Evolutionary conservation across 1,140 invertebrate species (phyloP).

Genomic region (Aphelenchoides besseyi): DNA sequence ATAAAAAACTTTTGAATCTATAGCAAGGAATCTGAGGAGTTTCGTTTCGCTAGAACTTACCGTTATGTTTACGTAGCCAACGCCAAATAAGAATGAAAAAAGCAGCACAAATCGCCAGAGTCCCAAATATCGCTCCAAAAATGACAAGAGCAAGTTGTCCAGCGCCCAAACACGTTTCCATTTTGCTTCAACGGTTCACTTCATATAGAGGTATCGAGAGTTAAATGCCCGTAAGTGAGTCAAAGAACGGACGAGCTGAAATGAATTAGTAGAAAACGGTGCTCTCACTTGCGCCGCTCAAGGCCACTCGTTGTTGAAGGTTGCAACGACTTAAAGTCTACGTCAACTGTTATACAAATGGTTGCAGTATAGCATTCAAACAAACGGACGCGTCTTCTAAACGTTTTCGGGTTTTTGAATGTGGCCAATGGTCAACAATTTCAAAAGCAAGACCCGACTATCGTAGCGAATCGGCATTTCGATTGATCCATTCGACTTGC

Average conservation of each 20-base stretch:
- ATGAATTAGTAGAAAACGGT: neutral
- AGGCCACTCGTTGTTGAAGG: neutral
- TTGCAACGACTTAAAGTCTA: too few relatives aligned
- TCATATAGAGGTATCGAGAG: neutral
- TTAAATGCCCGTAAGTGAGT: neutral
- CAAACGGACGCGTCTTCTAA: neutral
- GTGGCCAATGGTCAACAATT: too few relatives aligned
- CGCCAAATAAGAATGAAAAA: slow-evolving; percentile 1
- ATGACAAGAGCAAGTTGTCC: neutral
- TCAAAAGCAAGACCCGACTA: too few relatives aligned
- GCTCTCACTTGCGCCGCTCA: too few relatives aligned
- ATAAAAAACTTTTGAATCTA: slow-evolving; percentile 6
- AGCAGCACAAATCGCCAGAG: neutral
- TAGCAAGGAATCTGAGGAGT: neutral
- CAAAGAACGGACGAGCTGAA: neutral
- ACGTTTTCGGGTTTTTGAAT: too few relatives aligned
- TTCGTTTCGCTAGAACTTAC: neutral
- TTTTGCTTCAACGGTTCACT: neutral
- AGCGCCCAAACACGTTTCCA: neutral
- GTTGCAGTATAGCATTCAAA: neutral
- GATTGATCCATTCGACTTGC: too few relatives aligned
- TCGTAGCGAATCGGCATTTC: too few relatives aligned
- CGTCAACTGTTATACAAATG: neutral
- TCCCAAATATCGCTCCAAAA: slow-evolving; percentile 5
- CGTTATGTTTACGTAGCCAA: slow-evolving; percentile 1